Evolutionary conservation across 2,888 invertebrate species (phyloP), one percentile per base, ranked within the genome.

Genomic region (Sycophila texana): DNA sequence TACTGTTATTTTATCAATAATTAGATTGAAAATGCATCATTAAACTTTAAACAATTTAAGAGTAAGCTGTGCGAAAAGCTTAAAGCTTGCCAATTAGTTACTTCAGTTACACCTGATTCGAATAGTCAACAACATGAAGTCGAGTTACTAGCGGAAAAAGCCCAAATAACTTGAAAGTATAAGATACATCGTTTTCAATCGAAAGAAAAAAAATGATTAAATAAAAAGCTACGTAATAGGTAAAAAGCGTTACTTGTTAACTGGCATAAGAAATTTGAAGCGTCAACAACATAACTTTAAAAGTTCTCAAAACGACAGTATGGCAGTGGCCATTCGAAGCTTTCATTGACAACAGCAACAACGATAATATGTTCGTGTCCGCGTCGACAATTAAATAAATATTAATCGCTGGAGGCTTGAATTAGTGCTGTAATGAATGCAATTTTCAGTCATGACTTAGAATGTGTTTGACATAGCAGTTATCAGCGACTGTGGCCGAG

Each of bases 401-500:
- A 75, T 74, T 72, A 75, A 81, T 83, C 82, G 79, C 83, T 82
- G 82, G 70, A 84, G 84, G 82, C 81, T 79, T 81, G 77, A 82
- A 85, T 86, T 85, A 86, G 84, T 86, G 86, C 85, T 86, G 83
- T 83, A 86, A 87, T 83, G 81, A 85, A 86, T 86, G 86, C 85
- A 86, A 85, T 85, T 86, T 85, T 86, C 85, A 86, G 85, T 86
- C 84, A 86, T 86, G 85, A 86, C 83, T 85, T 84, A 83, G 85
- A 85, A 86, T 81, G 85, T 87, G 85, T 89, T 78, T 86, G 85
- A 87, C 87, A 87, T 87, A 88, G 87, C 88, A 87, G 85, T 87
- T 87, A 72, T 87, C 87, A 89, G 89, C 88, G 85, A 86, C 87
- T 86, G 86, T 89, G 87, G 88, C 89, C 88, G 89, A 90, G 87